Evolutionary conservation across 2,797 vertebrate genomes (phyloP).

Genomic region (Erethizon dorsatum): DNA sequence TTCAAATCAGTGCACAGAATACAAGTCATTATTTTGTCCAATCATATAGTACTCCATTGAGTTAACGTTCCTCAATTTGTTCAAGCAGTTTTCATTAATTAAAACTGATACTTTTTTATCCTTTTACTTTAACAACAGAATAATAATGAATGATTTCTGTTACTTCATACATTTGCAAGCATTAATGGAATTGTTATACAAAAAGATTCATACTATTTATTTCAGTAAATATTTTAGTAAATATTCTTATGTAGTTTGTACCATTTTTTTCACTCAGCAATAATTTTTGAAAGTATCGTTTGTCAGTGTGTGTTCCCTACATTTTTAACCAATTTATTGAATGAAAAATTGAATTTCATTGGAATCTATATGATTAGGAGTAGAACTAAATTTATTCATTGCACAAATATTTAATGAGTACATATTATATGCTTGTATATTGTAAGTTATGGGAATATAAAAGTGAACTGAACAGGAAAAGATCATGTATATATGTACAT

Average conservation of each 20-base stretch:
- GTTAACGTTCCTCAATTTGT: neutral
- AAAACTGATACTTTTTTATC: neutral
- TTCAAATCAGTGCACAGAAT: neutral
- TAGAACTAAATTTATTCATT: slow-evolving; percentile 24
- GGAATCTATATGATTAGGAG: neutral
- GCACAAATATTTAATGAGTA: neutral
- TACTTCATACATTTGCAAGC: neutral
- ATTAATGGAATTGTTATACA: neutral
- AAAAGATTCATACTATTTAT: neutral
- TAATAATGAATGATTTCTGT: neutral
- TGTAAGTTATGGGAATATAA: neutral
- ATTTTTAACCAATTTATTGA: slow-evolving; percentile 3
- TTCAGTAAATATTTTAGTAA: neutral
- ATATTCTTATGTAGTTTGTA: neutral
- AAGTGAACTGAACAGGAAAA: neutral
- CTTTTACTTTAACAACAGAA: neutral
- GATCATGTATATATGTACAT: neutral
- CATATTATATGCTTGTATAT: neutral
- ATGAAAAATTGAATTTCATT: neutral
- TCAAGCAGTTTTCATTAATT: neutral
- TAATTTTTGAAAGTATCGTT: neutral
- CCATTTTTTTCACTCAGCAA: neutral
- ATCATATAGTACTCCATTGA: neutral
- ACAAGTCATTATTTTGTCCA: slow-evolving; percentile 16
- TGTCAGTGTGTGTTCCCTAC: neutral